These are phyloP conservation scores for Romanogobio albipinnatus DNA, from an alignment of 2,113 vertebrate species.

Conservation along the genomic window DNA sequence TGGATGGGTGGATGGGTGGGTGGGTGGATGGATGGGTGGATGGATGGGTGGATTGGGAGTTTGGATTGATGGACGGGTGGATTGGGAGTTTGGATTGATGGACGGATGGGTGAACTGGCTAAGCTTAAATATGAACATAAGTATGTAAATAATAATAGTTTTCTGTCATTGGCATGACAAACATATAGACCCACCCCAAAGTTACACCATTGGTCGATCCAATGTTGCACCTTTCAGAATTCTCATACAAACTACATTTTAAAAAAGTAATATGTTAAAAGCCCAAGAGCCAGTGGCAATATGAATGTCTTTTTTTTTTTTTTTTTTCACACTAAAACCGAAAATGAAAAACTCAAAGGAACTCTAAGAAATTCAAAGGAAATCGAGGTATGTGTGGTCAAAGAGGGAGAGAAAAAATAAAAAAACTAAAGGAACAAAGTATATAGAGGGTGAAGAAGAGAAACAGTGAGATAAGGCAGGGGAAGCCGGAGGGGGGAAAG, in stretches of 20 bases:
- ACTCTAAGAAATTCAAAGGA: neutral
- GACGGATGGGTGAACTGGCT: neutral
- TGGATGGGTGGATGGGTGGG: neutral
- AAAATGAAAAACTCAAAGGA: neutral
- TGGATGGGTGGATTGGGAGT: neutral
- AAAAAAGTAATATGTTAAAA: neutral
- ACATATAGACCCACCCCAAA: neutral
- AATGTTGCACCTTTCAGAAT: neutral
- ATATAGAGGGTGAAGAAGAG: neutral
- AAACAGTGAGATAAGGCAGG: conserved; percentile 3
- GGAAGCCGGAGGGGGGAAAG: neutral
- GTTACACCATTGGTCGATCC: too few relatives aligned
- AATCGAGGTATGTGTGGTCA: neutral
- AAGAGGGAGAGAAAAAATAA: neutral
- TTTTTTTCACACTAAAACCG: neutral
- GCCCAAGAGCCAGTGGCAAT: conserved; percentile 4
- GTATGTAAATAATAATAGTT: too few relatives aligned
- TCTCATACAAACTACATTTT: neutral
- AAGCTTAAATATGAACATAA: too few relatives aligned
- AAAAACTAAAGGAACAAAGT: neutral
- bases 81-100: neutral
- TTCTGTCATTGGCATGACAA: neutral
- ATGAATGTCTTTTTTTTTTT: neutral
- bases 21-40: too few relatives aligned
- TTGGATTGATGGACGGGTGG: neutral